Evolutionary conservation across 2,113 vertebrate species (phyloP), one percentile per base, ranked within the genome.

Genomic region (Amphiprion percula): DNA sequence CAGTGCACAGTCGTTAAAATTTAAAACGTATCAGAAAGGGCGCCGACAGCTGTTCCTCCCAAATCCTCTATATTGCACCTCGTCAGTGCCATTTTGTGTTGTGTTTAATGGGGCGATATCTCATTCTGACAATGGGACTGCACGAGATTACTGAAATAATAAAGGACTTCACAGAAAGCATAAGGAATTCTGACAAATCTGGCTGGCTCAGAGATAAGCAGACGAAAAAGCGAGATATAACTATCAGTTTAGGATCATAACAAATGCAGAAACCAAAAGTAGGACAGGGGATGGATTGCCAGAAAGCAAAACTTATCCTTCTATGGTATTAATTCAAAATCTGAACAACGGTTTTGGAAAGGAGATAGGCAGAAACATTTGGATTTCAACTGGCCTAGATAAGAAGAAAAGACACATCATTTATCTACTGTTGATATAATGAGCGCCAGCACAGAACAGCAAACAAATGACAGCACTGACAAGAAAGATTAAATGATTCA

Each of bases 1-100:
- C 33, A 9, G 28, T 30, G 74, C 39, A 68, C 67, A 80, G 66
- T 78, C 77, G 64, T 79, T 85, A 41, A 28, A 61, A 77, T 82
- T 77, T 64, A 39, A 82, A 70, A 78, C 28, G 52, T 75, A 78
- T 67, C 50, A 80, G 61, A 79, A 77, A 78, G 55, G 47, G 26
- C 76, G 72, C 66, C 33, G 76, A 84, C 80, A 91, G 80, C 79
- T 81, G 76, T 79, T 76, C 59, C 64, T 65, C 65, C 73, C 65
- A 78, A 82, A 86, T 80, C 77, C 28, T 81, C 66, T 54, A 72
- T 44, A 72, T 61, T 60, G 52, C 0, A 24, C 44, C 64, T 80
- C 37, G 12, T 80, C 62, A 77, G 44, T 50, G 68, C 49, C 55
- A 67, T 75, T 71, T 76, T 55, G 16, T 71, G 72, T 60, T 82